A percentile compares a stretch with the other conserved stretches of the same genome.
Evolutionary conservation across 2,888 invertebrate species (phyloP).

Genomic region (Drosophila kuntzei): DNA sequence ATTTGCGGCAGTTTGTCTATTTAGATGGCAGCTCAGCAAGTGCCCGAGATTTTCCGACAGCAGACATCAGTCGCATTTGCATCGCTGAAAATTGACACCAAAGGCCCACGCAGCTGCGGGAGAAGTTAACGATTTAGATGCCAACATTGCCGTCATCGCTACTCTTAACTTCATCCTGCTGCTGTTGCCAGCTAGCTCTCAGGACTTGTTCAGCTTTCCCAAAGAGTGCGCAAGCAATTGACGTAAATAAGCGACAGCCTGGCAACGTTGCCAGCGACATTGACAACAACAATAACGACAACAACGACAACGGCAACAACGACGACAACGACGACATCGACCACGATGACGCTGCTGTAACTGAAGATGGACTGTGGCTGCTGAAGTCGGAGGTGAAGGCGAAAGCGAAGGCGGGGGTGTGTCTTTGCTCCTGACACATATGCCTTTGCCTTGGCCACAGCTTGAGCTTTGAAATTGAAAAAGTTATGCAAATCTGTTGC

Average conservation of each 20-base stretch:
- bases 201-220: conserved; percentile 23
- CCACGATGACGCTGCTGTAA: conserved; percentile 52
- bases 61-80: conserved; percentile 40
- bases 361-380: conserved; percentile 45
- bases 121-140: conserved; percentile 48
- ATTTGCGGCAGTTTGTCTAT: conserved; percentile 20
- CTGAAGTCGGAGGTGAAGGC: conserved; percentile 11
- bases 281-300: neutral
- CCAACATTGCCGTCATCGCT: conserved; percentile 47
- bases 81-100: conserved; percentile 69
- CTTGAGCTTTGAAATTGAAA: conserved; percentile 81
- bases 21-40: conserved; percentile 46
- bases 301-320: neutral
- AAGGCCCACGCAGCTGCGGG: conserved; percentile 49
- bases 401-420: conserved; percentile 17
- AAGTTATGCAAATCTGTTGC: conserved; percentile 75
- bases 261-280: conserved; percentile 24
- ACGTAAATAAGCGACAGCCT: conserved; percentile 73
- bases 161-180: conserved; percentile 13
- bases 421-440: conserved; percentile 56
- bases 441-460: conserved; percentile 73
- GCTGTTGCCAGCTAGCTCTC: conserved; percentile 8
- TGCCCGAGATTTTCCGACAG: conserved; percentile 56
- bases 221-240: conserved; percentile 74
- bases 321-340: conserved; percentile 4